phyloP scores from a whole-genome alignment of 1,140 invertebrate genomes.

The Nebria ingens region DNA sequence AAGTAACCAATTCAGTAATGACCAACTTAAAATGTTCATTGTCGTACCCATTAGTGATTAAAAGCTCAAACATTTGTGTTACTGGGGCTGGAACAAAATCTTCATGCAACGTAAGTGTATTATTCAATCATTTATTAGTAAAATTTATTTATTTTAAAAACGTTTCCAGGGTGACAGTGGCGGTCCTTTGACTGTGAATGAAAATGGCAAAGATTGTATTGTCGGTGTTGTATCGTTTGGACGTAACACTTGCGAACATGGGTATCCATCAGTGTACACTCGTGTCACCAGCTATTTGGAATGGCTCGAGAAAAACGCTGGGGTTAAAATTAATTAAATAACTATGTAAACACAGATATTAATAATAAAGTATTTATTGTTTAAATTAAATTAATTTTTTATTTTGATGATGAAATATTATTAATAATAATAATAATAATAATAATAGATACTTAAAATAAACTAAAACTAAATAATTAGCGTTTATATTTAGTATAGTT shows the following conservation, averaged over 20 bases:
- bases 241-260: conserved; percentile 36
- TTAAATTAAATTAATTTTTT: no score
- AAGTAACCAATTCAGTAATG: conserved; percentile 17
- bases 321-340: conserved; percentile 23
- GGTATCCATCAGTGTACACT: conserved; percentile 41
- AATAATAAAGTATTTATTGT: no score
- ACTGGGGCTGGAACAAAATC: conserved; percentile 31
- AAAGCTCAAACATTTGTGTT: conserved; percentile 33
- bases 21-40: conserved; percentile 19
- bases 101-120: conserved; percentile 4
- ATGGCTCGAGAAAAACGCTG: conserved; percentile 42
- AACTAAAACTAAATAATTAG: no score
- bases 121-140: neutral
- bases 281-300: conserved; percentile 37
- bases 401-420: no score
- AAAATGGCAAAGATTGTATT: conserved; percentile 16
- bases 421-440: no score
- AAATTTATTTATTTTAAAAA: conserved; percentile 14
- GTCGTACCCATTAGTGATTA: conserved; percentile 21
- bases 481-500: no score
- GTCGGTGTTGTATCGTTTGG: conserved; percentile 43
- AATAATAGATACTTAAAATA: no score
- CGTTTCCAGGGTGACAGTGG: conserved; percentile 35
- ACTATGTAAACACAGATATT: no score
- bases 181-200: conserved; percentile 34